Base-by-base conservation (phyloP, 1,140 invertebrate species). In the Aphelinus atriplicis region DNA sequence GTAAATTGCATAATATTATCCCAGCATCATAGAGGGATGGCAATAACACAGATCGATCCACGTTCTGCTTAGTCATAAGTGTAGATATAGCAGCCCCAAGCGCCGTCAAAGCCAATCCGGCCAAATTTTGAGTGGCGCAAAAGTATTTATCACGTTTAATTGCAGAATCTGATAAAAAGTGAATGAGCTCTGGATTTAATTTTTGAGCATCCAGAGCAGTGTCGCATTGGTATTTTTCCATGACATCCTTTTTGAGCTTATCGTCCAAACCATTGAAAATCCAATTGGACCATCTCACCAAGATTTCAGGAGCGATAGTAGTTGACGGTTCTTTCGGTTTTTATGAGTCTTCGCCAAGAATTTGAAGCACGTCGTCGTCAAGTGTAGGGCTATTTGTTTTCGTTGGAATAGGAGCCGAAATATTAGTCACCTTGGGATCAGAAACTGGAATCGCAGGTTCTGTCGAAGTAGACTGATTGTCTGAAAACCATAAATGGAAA, bases 101-200 rank as follows among this genome's bases (percentile, higher is more conserved):
- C 0, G 64, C 64, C n/a, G 57, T 26, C 2, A 71, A 26, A 1
- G 64, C 64, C 3, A 65, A 10, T 7, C 64, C 70, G 6, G 53
- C 42, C 3, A 63, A 63, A 4, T 69, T 63, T 55, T 72, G 75
- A 26, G 67, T 53, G 4, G 53, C 9, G n/a, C 57, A 61, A 6
- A 58, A 26, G 73, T 72, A 66, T 1, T 45, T 58, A 10, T 77
- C 76, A 4, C 57, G 57, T n/a, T 70, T 77, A 46, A 69, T 47
- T 3, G 71, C 66, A 43, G 53, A 55, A 10, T 73, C 55, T 6
- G 66, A 69, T 9, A 77, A 42, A 2, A 56, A 55, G 3, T 3
- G 6, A 46, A 58, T 66, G 2, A 73, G n/a, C 9, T 58, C 71
- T 42, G 6, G 3, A n/a, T 73, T 73, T 6, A 73, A 53, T 57